Evolutionary conservation across 2,113 vertebrate genomes (phyloP), one percentile per base, ranked within the genome.

Genomic region (Anseranas semipalmata): DNA sequence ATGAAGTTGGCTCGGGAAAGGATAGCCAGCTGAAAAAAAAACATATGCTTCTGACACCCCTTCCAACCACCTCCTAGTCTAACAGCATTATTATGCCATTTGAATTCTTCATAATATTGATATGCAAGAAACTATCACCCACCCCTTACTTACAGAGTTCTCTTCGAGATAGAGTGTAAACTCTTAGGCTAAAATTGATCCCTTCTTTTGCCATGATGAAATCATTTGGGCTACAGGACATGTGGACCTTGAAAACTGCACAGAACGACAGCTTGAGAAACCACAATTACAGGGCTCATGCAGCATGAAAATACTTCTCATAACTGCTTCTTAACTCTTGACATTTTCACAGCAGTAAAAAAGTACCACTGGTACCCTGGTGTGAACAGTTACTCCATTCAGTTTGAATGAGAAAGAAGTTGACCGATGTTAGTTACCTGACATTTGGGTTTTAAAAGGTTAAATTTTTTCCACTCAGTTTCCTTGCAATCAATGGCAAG

Each of bases 371-470:
- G 27, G 41, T 75, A 92, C 20, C 21, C 43, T 73, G 33, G 58
- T 41, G 76, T 17, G 43, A 95, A 72, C 21, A 71, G 37, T 67
- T 75, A 16, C 10, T 73, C 19, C 68, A 67, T 43, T 58, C 37
- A 58, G 33, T 63, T 41, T 48, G 18, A n/a, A 87, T 13, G 9
- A 63, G 59, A 80, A 90, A 48, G 52, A 87, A 53, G 41, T 1
- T 76, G 33, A 81, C 7, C 62, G 63, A 81, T 87, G 9, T 50
- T 84, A 87, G 68, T 62, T 92, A 94, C 28, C 27, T 86, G 75
- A 70, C 50, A 90, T 94, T 97, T 93, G 90, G 28, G 81, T 89
- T 97, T 91, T 53, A 89, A 94, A 97, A 97, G 85, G 39, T 76
- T 95, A 55, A 3, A 1, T 76, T 92, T 91, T 95, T 97, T 74